Percentiles rank a stretch among this genome's conserved stretches.
Evolutionary conservation across 2,797 vertebrate species (phyloP).

Genomic region (Sciaenops ocellatus): DNA sequence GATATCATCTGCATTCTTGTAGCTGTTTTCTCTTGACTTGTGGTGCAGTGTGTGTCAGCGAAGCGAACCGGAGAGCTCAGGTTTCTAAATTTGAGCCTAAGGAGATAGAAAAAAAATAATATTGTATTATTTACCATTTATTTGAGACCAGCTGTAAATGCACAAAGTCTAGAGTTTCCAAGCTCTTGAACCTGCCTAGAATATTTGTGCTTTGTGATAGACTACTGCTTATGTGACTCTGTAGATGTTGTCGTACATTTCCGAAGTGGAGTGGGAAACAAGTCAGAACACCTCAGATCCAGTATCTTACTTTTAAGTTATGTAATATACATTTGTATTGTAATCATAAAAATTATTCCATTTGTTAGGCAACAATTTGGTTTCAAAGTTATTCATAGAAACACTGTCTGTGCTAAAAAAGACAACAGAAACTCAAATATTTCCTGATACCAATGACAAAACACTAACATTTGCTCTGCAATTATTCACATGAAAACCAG

Average conservation of each 20-base stretch:
- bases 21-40: constrained; percentile 10
- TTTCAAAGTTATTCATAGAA: background rate
- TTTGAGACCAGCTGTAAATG: background rate
- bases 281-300: background rate
- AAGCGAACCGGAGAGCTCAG: background rate
- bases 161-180: background rate
- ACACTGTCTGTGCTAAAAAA: background rate
- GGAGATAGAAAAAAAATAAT: background rate
- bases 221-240: background rate
- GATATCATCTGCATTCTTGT: constrained; percentile 22
- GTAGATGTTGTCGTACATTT: background rate
- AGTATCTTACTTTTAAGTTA: background rate
- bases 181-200: background rate
- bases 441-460: background rate
- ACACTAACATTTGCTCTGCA: background rate
- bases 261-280: background rate
- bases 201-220: background rate
- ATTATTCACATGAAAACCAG: background rate
- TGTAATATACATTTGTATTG: background rate
- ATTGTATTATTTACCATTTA: background rate
- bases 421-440: background rate
- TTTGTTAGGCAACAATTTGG: background rate
- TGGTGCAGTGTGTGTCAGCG: background rate
- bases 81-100: constrained; percentile 3
- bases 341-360: background rate